These are phyloP conservation scores for Oncorhynchus nerka DNA, from an alignment of 2,113 vertebrate species.

Conservation along the genomic window DNA sequence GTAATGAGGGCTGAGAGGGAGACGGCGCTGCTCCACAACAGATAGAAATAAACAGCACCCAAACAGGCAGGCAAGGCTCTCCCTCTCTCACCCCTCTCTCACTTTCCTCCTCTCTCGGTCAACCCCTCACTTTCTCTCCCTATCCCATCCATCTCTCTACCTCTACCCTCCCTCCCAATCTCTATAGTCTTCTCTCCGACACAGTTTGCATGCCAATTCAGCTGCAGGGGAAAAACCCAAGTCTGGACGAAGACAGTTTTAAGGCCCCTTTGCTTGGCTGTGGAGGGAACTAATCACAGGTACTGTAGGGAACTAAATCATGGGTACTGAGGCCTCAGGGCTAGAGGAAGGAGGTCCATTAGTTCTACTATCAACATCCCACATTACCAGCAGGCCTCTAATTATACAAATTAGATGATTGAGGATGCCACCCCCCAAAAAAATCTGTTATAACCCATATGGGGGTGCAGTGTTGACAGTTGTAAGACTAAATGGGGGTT, in stretches of 20 bases:
- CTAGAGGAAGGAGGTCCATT: background rate
- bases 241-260: too few species aligned
- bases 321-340: background rate
- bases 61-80: background rate
- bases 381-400: too few species aligned
- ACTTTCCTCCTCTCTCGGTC: background rate
- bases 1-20: conserved; percentile 19
- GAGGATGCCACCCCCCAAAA: too few species aligned
- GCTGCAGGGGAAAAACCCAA: conserved; percentile 7
- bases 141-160: background rate
- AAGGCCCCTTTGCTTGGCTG: too few species aligned
- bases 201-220: conserved; percentile 26
- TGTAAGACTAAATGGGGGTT: too few species aligned
- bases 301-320: too few species aligned
- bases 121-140: background rate
- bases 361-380: too few species aligned
- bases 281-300: too few species aligned
- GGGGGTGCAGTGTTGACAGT: too few species aligned
- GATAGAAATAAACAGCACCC: background rate
- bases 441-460: too few species aligned
- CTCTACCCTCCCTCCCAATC: background rate
- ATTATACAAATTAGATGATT: too few species aligned
- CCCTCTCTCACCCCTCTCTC: background rate
- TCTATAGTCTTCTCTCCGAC: background rate
- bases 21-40: background rate